Evolutionary conservation across 2,888 invertebrate genomes (phyloP).

Genomic region (Atethmia centrago): DNA sequence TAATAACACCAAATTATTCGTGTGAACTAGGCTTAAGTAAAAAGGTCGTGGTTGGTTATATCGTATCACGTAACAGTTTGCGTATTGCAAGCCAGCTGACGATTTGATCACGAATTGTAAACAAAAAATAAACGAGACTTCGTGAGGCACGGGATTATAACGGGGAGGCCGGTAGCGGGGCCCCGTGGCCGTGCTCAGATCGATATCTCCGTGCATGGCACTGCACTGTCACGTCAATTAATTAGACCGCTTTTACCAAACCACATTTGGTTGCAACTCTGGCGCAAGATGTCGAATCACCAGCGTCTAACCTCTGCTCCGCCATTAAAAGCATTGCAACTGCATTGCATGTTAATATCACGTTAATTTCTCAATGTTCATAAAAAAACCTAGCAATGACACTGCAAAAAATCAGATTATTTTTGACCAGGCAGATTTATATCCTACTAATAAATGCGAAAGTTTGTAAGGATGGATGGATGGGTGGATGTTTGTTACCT

Average conservation of each 20-base stretch:
- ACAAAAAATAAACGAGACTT: slow-evolving; percentile 60
- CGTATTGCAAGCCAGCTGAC: slow-evolving; percentile 60
- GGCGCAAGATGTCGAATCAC: slow-evolving; percentile 43
- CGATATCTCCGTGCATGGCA: slow-evolving; percentile 46
- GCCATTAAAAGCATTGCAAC: slow-evolving; percentile 44
- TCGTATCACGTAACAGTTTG: slow-evolving; percentile 69
- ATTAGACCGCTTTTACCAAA: slow-evolving; percentile 61
- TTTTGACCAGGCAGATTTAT: too few species aligned
- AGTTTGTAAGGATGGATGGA: too few species aligned
- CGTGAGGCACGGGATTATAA: slow-evolving; percentile 51
- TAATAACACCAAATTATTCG: slow-evolving; percentile 65
- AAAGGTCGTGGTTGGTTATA: slow-evolving; percentile 61
- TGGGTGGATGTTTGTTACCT: too few species aligned
- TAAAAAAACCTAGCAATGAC: slow-evolving; percentile 30
- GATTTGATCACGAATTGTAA: slow-evolving; percentile 68
- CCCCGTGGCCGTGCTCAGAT: slow-evolving; percentile 30
- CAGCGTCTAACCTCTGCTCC: slow-evolving; percentile 40
- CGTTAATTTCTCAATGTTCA: slow-evolving; percentile 33
- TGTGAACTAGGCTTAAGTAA: slow-evolving; percentile 69
- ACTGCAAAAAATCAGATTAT: slow-evolving; percentile 1
- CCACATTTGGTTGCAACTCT: slow-evolving; percentile 48
- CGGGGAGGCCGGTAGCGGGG: slow-evolving; percentile 10
- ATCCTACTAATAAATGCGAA: too few species aligned
- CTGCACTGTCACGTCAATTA: slow-evolving; percentile 52
- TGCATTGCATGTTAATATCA: slow-evolving; percentile 37